Evolutionary conservation across 2,113 vertebrate genomes (phyloP).

Genomic region (Nothobranchius kuhntae): DNA sequence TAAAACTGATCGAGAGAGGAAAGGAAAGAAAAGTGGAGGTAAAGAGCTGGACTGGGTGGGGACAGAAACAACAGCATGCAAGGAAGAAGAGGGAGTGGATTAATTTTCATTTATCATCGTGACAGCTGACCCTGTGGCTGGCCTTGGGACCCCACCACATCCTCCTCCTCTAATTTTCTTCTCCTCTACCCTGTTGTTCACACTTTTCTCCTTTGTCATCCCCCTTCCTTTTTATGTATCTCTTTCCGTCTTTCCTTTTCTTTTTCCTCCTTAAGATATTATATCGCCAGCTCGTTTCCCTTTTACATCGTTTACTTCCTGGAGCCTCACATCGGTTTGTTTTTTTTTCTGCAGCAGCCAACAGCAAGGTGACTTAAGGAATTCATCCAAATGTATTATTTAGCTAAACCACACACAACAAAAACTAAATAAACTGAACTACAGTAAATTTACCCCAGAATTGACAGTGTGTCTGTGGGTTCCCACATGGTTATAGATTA

Average conservation of each 20-base stretch:
- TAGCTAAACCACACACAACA: slow-evolving; percentile 2
- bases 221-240: slow-evolving; percentile 9
- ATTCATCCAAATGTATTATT: slow-evolving; percentile 27
- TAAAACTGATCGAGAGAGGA: slow-evolving; percentile 7
- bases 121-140: slow-evolving; percentile 72
- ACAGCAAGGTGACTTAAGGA: slow-evolving; percentile 14
- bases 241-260: not conserved
- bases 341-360: not conserved
- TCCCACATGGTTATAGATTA: slow-evolving; percentile 32
- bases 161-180: slow-evolving; percentile 43
- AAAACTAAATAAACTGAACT: slow-evolving; percentile 24
- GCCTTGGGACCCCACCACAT: slow-evolving; percentile 69
- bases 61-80: slow-evolving; percentile 41
- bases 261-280: not conserved
- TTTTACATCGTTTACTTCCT: not conserved
- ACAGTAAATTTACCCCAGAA: slow-evolving; percentile 36
- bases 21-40: slow-evolving; percentile 20
- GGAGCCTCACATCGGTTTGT: not conserved
- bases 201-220: slow-evolving; percentile 34
- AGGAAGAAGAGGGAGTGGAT: slow-evolving; percentile 53
- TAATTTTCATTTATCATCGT: slow-evolving; percentile 70
- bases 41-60: slow-evolving; percentile 33
- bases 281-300: not conserved
- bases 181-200: slow-evolving; percentile 33
- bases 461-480: slow-evolving; percentile 16